phyloP scores from a whole-genome alignment of 30 jellyfish, hydroid and myxozoan species.

The Aurelia sp. region DNA sequence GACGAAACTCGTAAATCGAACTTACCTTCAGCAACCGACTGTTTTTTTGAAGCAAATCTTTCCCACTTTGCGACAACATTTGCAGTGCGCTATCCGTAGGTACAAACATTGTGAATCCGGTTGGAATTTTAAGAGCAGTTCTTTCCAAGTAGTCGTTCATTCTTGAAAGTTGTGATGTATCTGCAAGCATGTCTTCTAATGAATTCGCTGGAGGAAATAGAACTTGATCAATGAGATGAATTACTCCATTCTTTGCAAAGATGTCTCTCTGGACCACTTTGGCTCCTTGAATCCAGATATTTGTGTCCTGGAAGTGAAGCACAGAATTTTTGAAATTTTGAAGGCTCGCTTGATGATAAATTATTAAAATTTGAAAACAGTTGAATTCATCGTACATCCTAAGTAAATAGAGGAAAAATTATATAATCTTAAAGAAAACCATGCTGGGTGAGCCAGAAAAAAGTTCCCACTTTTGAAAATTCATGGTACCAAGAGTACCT shows the following conservation, averaged over 20 bases:
- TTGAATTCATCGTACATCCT: too few relatives aligned
- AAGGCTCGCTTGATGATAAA: too few relatives aligned
- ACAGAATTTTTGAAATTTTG: too few relatives aligned
- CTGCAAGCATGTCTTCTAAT: neutral
- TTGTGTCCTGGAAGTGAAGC: constrained; percentile 1
- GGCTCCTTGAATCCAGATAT: constrained; percentile 50
- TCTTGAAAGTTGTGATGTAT: neutral
- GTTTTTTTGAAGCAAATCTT: neutral
- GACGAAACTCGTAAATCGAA: too few relatives aligned
- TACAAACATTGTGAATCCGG: constrained; percentile 20
- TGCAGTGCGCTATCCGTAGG: constrained; percentile 13
- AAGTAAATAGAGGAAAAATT: too few relatives aligned
- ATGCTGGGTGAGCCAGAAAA: too few relatives aligned
- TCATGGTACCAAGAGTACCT: too few relatives aligned
- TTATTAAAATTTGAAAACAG: too few relatives aligned
- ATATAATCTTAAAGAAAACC: too few relatives aligned
- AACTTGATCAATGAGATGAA: constrained; percentile 43
- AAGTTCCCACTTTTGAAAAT: too few relatives aligned
- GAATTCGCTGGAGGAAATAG: constrained; percentile 39
- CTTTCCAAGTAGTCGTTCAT: neutral
- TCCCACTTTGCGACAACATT: neutral
- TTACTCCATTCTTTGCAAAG: constrained; percentile 25
- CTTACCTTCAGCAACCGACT: too few relatives aligned
- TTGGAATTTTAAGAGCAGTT: neutral
- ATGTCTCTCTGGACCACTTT: constrained; percentile 24